phyloP scores from a whole-genome alignment of 2,888 invertebrate genomes.

The Enchytraeus crypticus region DNA sequence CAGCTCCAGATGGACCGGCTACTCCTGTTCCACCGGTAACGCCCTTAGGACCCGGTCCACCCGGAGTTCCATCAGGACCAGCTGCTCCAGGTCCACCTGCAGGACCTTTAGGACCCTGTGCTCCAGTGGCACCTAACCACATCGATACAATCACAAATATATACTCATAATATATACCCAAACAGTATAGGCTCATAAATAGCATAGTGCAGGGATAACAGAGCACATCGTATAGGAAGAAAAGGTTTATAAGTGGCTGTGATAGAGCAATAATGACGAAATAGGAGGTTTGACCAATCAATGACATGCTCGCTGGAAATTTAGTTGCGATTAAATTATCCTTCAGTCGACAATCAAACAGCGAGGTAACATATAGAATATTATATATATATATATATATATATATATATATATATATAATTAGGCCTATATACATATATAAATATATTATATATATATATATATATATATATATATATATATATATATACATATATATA shows the following conservation, averaged over 20 bases:
- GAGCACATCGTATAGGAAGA: not conserved
- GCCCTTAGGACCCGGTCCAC: not conserved
- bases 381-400: too few species aligned
- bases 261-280: too few species aligned
- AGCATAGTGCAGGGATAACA: not conserved
- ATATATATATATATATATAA: too few species aligned
- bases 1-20: not conserved
- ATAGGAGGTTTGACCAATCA: too few species aligned
- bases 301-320: too few species aligned
- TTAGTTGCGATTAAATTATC: too few species aligned
- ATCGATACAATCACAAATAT: not conserved
- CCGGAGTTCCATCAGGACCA: conserved; percentile 41
- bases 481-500: too few species aligned
- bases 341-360: too few species aligned
- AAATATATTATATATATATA: too few species aligned
- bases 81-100: conserved; percentile 10
- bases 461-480: not conserved
- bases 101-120: conserved; percentile 6
- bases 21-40: not conserved
- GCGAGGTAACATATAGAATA: too few species aligned
- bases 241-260: conserved; percentile 1
- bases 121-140: conserved; percentile 11
- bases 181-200: not conserved
- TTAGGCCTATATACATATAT: not conserved
- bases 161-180: not conserved